Base-by-base conservation (phyloP, 2,797 vertebrate genomes). In the Tenualosa ilisha region DNA sequence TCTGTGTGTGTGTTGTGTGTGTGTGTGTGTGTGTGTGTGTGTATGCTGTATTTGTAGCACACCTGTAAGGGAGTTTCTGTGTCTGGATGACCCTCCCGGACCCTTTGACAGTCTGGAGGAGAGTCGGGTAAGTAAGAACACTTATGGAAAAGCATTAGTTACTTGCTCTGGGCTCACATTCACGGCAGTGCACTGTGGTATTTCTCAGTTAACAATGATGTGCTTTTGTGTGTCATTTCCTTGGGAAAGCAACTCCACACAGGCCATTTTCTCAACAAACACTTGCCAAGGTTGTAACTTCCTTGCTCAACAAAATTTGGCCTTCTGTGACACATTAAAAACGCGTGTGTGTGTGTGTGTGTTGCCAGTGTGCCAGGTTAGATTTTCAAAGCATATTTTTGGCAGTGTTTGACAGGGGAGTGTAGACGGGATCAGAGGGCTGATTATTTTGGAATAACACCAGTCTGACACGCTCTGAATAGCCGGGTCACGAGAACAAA, bases 51-150 rank as follows among this genome's bases (percentile, higher is more conserved):
- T n/a, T 5, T 88, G 83, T 92, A 97, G 97, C 89, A 92, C 96
- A 89, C 92, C 95, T 85, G 96, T 97, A 87, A 95, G 96, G 90
- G 96, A 97, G 90, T 97, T 97, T 91, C 94, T 97, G 89, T 97
- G 96, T 93, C 94, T 97, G 93, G 96, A 97, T 87, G 96, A 97
- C 88, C 96, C 96, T 20, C 96, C 96, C 0, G 97, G 97, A 86
- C 97, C 97, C 46, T 97, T 97, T 91, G 97, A 97, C 94, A 94
- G 96, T 89, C 91, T 97, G 72, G 96, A 97, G 92, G 96, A 97
- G 90, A 97, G 97, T 93, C 94, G 97, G 93, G 97, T 97, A 94
- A 96, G 96, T 9, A 7, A 46, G 46, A 46, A 46, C 3, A 46
- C 46, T 46, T 4, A 46, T 31, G 31, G 31, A 51, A 12, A 26